Evolutionary conservation across 2,888 invertebrate genomes (phyloP).

Genomic region (Drosophila neutralis): DNA sequence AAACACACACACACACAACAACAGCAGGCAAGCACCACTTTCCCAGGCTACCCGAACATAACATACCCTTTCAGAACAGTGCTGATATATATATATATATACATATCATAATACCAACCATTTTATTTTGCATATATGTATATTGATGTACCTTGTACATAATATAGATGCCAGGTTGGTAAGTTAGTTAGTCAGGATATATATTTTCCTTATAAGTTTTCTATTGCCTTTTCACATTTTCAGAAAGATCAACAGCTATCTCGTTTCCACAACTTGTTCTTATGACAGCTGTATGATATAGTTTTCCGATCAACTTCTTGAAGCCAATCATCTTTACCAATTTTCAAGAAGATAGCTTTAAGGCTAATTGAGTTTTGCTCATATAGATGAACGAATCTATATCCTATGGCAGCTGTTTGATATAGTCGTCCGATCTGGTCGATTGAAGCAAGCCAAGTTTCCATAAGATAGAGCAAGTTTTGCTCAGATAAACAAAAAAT

Average conservation of each 20-base stretch:
- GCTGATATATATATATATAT: no score
- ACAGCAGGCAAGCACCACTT: background rate
- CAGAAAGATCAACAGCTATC: no score
- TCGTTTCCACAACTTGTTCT: no score
- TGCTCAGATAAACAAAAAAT: background rate
- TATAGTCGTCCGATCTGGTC: background rate
- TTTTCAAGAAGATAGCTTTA: background rate
- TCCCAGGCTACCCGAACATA: background rate
- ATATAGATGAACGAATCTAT: background rate
- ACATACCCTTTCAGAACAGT: background rate
- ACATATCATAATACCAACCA: no score
- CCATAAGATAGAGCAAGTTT: background rate
- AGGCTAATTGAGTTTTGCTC: background rate
- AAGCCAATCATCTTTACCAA: background rate
- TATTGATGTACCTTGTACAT: no score
- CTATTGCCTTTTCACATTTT: background rate
- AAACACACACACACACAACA: constrained; percentile 28
- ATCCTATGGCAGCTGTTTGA: background rate
- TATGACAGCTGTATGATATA: no score
- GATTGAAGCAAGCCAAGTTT: background rate
- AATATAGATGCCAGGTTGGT: no score
- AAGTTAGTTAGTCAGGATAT: no score
- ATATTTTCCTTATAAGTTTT: no score
- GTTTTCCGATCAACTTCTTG: background rate
- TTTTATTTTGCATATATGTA: no score